Evolutionary conservation across 2,797 vertebrate genomes (phyloP), one percentile per base, ranked within the genome.

Genomic region (Scleropages formosus): DNA sequence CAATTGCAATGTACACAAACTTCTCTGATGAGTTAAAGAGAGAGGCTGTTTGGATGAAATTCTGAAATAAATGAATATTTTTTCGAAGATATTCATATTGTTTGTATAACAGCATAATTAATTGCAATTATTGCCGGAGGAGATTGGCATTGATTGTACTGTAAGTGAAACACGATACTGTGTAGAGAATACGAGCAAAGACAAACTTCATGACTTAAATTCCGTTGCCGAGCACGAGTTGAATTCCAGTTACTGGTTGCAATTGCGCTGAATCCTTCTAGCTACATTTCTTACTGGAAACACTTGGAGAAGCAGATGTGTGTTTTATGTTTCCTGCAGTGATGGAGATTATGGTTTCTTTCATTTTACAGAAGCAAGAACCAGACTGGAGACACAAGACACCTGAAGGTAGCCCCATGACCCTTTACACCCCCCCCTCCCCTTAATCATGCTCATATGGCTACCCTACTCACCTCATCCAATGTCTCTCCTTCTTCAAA

Each of bases 381-480:
- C 79, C 85, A 82, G 84, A 84, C 82, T 80, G 79, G 77, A 75
- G 79, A 79, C 70, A 84, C 76, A 56, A 16, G 66, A 81, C 76
- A 59, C 56, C 49, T 69, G 79, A 80, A 84, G 46, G 77, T 73
- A 79, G 7, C 66, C 63, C 15, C 56, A 20, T 78, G 78, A 83
- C 75, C 75, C 53, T 62, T 8, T 75, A 77, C 78, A 82, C 78
- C 78, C 80, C 74, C 76, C 20, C 24, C 4, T 51, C 20, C 24
- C 4, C 51, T 31, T 51, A 51, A 26, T 20, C 27, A 13, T 31
- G 20, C 46, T 13, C 39, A 24, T 10, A 56, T 24, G 16, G 20
- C 47, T 10, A 22, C 46, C 47, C 60, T 20, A 27, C 1, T 22
- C 15, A 22, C 15, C 60, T 53, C 60, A 74, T 44, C 27, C 65